A percentile compares a stretch with the other conserved stretches of the same genome.
Conservation (phyloP, 2,797 vertebrate species). For the Eurystomus glaucurus region DNA sequence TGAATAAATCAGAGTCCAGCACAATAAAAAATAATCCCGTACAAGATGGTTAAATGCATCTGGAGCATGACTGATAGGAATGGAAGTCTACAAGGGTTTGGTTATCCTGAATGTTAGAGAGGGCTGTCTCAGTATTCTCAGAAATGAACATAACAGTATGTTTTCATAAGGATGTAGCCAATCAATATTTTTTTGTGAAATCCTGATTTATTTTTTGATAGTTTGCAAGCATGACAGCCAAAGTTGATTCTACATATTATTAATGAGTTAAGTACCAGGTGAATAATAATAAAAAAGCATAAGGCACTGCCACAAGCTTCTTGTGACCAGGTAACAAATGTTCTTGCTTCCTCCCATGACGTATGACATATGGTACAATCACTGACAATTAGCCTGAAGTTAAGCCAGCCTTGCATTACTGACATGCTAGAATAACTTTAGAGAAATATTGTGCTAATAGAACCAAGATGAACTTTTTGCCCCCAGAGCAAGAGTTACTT, state of each 20-base stretch:
- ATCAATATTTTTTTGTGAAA: background rate
- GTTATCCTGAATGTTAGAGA: background rate
- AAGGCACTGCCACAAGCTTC: background rate
- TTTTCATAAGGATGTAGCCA: background rate
- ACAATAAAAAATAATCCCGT: background rate
- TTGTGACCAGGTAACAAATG: constrained; percentile 47
- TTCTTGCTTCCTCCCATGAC: background rate
- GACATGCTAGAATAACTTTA: background rate
- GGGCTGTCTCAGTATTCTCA: background rate
- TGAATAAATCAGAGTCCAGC: background rate
- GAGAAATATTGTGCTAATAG: background rate
- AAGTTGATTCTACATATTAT: constrained; percentile 40
- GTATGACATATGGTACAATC: constrained; percentile 21
- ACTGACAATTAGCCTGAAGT: constrained; percentile 39
- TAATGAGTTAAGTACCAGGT: constrained; percentile 59
- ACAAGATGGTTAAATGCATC: background rate
- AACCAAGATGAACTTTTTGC: background rate
- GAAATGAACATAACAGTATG: background rate
- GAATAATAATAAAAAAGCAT: background rate
- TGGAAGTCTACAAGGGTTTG: background rate
- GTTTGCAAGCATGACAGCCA: background rate
- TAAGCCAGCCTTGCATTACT: constrained; percentile 5
- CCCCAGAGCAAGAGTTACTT: background rate
- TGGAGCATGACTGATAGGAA: background rate
- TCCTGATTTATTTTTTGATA: background rate